These are phyloP conservation scores for Furcifer pardalis DNA, from an alignment of 2,797 vertebrate genomes.

Conservation along the genomic window DNA sequence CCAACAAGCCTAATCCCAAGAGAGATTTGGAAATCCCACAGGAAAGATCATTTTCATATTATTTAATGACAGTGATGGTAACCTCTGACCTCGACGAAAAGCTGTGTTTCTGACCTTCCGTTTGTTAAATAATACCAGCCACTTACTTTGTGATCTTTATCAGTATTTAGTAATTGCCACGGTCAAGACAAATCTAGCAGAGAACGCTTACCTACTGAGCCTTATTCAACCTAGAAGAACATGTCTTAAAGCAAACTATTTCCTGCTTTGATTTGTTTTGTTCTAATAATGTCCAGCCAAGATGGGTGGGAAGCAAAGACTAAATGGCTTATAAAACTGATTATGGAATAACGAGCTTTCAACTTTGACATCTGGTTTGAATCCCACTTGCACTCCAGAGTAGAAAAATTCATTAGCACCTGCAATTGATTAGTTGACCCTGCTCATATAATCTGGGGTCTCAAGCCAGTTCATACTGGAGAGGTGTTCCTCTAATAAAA, in stretches of 20 bases:
- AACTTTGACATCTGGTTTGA: slow-evolving; percentile 65
- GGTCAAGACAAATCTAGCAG: slow-evolving; percentile 66
- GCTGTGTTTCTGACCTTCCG: slow-evolving; percentile 64
- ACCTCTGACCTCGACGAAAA: slow-evolving; percentile 68
- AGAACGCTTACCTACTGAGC: slow-evolving; percentile 53
- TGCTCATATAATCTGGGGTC: slow-evolving; percentile 17
- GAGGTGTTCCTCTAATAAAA: slow-evolving; percentile 13
- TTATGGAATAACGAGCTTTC: slow-evolving; percentile 56
- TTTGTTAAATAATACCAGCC: slow-evolving; percentile 70
- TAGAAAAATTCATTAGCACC: slow-evolving; percentile 51
- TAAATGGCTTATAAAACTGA: slow-evolving; percentile 50
- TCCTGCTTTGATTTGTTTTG: slow-evolving; percentile 26
- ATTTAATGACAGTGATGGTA: slow-evolving; percentile 71
- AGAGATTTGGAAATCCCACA: slow-evolving; percentile 13
- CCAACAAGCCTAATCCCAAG: background rate
- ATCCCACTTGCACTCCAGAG: slow-evolving; percentile 55
- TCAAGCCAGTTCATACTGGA: slow-evolving; percentile 23
- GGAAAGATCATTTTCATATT: slow-evolving; percentile 60
- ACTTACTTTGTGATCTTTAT: slow-evolving; percentile 69
- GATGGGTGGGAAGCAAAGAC: slow-evolving; percentile 49
- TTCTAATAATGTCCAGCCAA: slow-evolving; percentile 51
- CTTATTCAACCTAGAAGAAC: slow-evolving; percentile 56
- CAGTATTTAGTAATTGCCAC: slow-evolving; percentile 63
- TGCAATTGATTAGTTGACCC: slow-evolving; percentile 36
- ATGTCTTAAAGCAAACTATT: slow-evolving; percentile 63